Base-by-base conservation (phyloP, 1,140 invertebrate species). In the Drosophila triauraria region DNA sequence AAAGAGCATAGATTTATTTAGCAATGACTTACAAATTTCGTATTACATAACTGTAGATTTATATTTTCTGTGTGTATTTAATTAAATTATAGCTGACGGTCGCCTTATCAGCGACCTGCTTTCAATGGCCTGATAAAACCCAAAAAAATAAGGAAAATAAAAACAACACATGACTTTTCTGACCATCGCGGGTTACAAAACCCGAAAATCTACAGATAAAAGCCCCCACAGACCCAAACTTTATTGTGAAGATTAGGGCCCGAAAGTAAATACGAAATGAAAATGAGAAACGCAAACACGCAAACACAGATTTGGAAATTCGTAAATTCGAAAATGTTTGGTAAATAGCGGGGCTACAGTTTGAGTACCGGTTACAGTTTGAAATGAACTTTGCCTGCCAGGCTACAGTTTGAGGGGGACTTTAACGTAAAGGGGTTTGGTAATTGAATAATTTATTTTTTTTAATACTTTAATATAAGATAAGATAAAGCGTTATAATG, bases 41-140 rank as follows among this genome's bases (percentile, higher is more conserved):
- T 64, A 64, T 61, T 68, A 65, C 27, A 30, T 44, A n/a, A 44
- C 7, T 57, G 8, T 32, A 1, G 0, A 32, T 10, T 7, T 43
- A 23, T 5, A 48, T 54, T 46, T 32, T 30, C 6, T 2, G 15
- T 9, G 64, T 77, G 46, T 69, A 54, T 9, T 61, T 40, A 77
- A 77, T 77, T 77, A 42, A 77, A 77, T 77, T 77, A 77, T 43
- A 77, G 17, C 69, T 48, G 58, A 80, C 53, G 60, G 47, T 20
- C 67, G 78, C 51, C 76, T 83, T 86, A 86, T 87, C 83, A 77
- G 76, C 71, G 83, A 86, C 84, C 83, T 80, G 84, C 75, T 86
- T 86, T 60, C 67, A 47, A 70, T 70, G 54, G 65, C 48, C 68
- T 85, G 58, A 86, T 86, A 87, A 86, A 87, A 82, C 38, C 44